Base-by-base conservation (phyloP, 2,113 vertebrate species). In the Sinocyclocheilus maitianheensis region DNA sequence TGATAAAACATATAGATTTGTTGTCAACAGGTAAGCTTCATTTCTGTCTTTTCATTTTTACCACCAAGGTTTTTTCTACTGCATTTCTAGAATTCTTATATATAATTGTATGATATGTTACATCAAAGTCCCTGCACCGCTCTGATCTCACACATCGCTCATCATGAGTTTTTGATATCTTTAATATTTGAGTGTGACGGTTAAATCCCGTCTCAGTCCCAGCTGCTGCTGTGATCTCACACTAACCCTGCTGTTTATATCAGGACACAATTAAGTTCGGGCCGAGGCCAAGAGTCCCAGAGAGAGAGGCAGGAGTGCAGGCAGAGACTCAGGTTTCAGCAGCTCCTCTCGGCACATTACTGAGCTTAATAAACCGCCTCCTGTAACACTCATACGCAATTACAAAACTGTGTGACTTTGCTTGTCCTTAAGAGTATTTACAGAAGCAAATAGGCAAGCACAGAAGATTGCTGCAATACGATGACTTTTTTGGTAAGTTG, bases 241-340 rank as follows among this genome's bases (percentile, higher is more conserved):
- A 97, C 96, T 96, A 96, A 96, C 95, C 93, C 94, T 93, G 95
- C 97, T 97, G 97, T 97, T 97, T 97, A 96, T 95, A 95, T 95
- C 94, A 94, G 95, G 94, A 95, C 92, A 93, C 94, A 96, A 95
- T 96, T 95, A 97, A 97, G 93, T 94, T 88, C 75, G 91, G 94
- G 94, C 96, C 95, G 96, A 96, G 95, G 95, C 93, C 92, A 93
- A 94, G 95, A 95, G 94, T 97, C 95, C 96, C 96, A 95, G 90
- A 94, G 96, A 97, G 96, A 95, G 94, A 91, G 93, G 92, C 95
- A 95, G 96, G 96, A 97, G 96, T 96, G 95, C 95, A 96, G 95
- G 92, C 93, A 92, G 91, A 94, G 95, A 95, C 93, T 92, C 96
- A 91, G 91, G 94, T 96, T 96, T 95, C 94, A 95, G 88, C 0